Evolutionary conservation across 30 jellyfish, hydroid and myxozoan genomes (phyloP).

Genomic region (Euphysa ruthae): DNA sequence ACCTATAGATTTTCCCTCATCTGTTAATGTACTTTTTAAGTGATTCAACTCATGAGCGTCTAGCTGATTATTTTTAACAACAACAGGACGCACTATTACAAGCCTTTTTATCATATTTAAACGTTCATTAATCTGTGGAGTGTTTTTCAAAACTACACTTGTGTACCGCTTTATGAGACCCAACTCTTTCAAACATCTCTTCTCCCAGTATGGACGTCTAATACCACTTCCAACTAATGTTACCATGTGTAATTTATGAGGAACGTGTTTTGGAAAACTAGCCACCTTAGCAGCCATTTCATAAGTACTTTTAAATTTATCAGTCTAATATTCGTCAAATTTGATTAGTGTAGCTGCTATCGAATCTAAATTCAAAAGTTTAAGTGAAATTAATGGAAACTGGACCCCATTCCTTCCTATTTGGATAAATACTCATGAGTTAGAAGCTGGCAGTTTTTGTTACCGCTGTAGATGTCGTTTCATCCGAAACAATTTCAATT

Average conservation of each 20-base stretch:
- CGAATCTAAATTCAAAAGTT: too few relatives aligned
- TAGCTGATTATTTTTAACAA: slow-evolving; percentile 21
- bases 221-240: slow-evolving; percentile 84
- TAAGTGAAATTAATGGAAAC: too few relatives aligned
- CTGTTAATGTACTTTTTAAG: background rate
- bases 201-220: slow-evolving; percentile 96
- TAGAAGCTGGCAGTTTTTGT: too few relatives aligned
- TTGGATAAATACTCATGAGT: too few relatives aligned
- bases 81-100: slow-evolving; percentile 53
- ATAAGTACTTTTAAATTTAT: too few relatives aligned
- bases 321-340: too few relatives aligned
- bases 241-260: slow-evolving; percentile 71
- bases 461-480: too few relatives aligned
- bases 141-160: slow-evolving; percentile 62
- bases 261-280: slow-evolving; percentile 32
- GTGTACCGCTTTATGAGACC: slow-evolving; percentile 38
- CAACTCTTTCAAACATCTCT: slow-evolving; percentile 56
- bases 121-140: slow-evolving; percentile 61
- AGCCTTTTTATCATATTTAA: slow-evolving; percentile 41
- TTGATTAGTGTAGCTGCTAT: too few relatives aligned
- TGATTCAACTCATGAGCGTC: slow-evolving; percentile 10
- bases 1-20: slow-evolving; percentile 2
- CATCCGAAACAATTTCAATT: too few relatives aligned
- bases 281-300: slow-evolving; percentile 57
- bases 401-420: too few relatives aligned